Evolutionary conservation across 2,888 invertebrate genomes (phyloP).

Genomic region (Acanthopleura granulata): DNA sequence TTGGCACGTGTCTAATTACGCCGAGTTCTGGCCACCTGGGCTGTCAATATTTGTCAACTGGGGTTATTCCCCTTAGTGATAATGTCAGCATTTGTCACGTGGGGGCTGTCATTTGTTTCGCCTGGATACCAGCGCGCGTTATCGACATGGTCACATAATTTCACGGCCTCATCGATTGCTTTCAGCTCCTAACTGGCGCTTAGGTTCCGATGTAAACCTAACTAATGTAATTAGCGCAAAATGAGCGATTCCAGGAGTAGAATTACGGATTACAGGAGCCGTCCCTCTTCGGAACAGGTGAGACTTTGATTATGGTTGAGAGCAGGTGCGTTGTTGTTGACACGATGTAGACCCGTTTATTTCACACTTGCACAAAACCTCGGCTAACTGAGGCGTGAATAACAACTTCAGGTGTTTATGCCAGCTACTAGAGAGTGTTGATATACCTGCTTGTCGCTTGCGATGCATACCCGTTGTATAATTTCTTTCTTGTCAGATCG

Average conservation of each 20-base stretch:
- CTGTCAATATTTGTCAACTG: not conserved
- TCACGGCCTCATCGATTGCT: not conserved
- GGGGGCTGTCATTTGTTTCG: conserved; percentile 16
- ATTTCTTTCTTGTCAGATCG: too few species aligned
- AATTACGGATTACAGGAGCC: conserved; percentile 12
- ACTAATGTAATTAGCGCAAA: not conserved
- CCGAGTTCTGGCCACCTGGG: too few species aligned
- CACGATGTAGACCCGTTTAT: not conserved
- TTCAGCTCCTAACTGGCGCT: not conserved
- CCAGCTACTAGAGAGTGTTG: too few species aligned
- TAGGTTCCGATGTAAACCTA: not conserved
- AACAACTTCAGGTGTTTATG: too few species aligned
- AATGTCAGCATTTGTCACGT: not conserved
- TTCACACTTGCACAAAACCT: too few species aligned
- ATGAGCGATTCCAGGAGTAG: conserved; percentile 13
- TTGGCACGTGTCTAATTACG: too few species aligned
- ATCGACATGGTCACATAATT: not conserved
- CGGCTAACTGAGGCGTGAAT: too few species aligned
- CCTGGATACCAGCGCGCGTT: conserved; percentile 7
- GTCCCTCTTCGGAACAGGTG: conserved; percentile 14
- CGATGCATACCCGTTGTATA: too few species aligned
- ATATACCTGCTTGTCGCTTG: too few species aligned
- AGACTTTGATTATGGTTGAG: not conserved
- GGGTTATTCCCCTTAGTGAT: conserved; percentile 3
- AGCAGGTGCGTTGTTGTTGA: not conserved